Evolutionary conservation across 2,113 vertebrate species (phyloP).

Genomic region (Gavialis gangeticus): DNA sequence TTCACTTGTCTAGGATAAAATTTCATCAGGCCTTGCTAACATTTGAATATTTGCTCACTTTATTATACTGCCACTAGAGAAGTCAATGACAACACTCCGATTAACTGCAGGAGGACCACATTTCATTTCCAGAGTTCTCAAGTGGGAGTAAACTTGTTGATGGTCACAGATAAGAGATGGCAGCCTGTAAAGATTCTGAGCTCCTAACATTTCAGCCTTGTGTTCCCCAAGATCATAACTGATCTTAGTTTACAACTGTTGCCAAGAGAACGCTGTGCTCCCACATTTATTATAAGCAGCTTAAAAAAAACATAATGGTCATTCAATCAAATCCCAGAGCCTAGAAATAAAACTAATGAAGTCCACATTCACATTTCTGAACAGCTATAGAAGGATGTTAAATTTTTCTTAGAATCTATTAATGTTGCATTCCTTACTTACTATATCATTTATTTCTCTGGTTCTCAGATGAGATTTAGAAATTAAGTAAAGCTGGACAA

Average conservation of each 20-base stretch:
- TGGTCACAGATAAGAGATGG: neutral
- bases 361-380: neutral
- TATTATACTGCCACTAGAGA: neutral
- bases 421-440: neutral
- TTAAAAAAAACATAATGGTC: neutral
- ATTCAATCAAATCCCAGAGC: neutral
- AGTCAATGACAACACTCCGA: neutral
- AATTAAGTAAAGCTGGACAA: neutral
- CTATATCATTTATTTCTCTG: neutral
- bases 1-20: too few species aligned
- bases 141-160: neutral
- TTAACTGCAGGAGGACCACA: neutral
- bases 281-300: neutral
- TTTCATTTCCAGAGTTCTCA: neutral
- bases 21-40: too few species aligned
- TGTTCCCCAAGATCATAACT: neutral
- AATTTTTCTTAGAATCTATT: neutral
- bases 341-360: neutral
- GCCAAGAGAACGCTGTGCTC: neutral
- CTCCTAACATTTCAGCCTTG: neutral
- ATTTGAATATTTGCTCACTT: too few species aligned
- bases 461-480: neutral
- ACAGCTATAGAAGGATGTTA: neutral
- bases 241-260: neutral
- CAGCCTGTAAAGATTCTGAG: neutral